phyloP scores from a whole-genome alignment of 1,140 invertebrate species.

The Aphaenogaster floridana region DNA sequence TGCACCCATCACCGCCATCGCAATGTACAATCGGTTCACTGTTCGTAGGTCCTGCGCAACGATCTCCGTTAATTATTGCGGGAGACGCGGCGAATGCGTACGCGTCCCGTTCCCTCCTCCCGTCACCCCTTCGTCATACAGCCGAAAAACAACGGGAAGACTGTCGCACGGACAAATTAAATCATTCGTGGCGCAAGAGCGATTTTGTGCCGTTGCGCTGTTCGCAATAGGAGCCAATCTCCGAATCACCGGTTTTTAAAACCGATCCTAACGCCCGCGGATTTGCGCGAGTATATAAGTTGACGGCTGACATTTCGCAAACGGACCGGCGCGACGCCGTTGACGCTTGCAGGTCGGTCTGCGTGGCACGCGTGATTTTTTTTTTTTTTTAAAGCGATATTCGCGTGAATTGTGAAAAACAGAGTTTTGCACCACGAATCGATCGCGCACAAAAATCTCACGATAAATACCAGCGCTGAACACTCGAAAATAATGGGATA shows the following conservation, averaged over 20 bases:
- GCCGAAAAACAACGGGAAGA: slow-evolving; percentile 43
- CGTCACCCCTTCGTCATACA: neutral
- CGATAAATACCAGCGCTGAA: slow-evolving; percentile 39
- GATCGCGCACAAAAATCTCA: slow-evolving; percentile 46
- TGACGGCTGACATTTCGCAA: slow-evolving; percentile 49
- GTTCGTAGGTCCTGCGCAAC: slow-evolving; percentile 69
- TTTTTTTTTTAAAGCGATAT: slow-evolving; percentile 31
- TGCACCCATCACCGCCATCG: slow-evolving; percentile 44
- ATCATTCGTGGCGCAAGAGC: slow-evolving; percentile 27
- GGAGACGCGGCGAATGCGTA: slow-evolving; percentile 28
- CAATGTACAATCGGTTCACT: slow-evolving; percentile 73
- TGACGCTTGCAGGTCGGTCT: slow-evolving; percentile 15
- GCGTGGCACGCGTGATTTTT: slow-evolving; percentile 24
- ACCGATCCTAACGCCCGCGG: slow-evolving; percentile 23
- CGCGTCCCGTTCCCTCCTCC: neutral
- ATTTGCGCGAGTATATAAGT: slow-evolving; percentile 63
- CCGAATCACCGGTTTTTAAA: slow-evolving; percentile 61
- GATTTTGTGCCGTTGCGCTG: slow-evolving; percentile 31
- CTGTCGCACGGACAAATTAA: slow-evolving; percentile 41
- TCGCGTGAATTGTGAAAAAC: slow-evolving; percentile 39
- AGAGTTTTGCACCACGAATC: slow-evolving; percentile 6
- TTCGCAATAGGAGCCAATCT: slow-evolving; percentile 20
- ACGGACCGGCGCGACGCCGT: slow-evolving; percentile 9
- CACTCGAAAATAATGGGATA: slow-evolving; percentile 44
- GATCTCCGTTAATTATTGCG: slow-evolving; percentile 73